These are phyloP conservation scores for Crocuta crocuta DNA, from an alignment of 2,113 vertebrate species.

Conservation along the genomic window DNA sequence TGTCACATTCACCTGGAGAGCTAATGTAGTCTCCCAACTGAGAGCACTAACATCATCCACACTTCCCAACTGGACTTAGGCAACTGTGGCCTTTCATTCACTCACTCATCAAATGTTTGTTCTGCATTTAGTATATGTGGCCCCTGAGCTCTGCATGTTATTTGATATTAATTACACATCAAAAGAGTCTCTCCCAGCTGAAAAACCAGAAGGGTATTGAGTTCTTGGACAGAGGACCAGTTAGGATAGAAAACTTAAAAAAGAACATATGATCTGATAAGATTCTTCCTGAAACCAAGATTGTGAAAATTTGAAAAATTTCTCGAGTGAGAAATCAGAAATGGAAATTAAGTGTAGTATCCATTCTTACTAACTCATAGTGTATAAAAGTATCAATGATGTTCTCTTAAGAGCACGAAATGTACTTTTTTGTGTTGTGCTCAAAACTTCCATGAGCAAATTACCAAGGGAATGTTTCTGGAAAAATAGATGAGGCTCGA, in stretches of 20 bases:
- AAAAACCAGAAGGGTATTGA: neutral
- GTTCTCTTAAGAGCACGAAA: conserved; percentile 28
- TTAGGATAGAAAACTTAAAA: neutral
- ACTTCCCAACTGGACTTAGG: neutral
- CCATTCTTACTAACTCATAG: neutral
- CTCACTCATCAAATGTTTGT: neutral
- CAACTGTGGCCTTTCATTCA: neutral
- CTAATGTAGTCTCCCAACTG: neutral
- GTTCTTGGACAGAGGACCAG: neutral
- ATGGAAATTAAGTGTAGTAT: neutral
- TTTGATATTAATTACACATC: neutral
- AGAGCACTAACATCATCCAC: neutral
- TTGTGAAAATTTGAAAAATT: conserved; percentile 32
- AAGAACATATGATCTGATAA: neutral
- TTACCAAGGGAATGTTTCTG: conserved; percentile 18
- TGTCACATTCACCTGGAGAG: neutral
- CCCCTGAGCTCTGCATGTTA: neutral
- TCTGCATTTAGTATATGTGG: neutral
- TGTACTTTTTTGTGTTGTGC: neutral
- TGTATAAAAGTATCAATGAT: neutral
- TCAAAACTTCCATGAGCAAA: neutral
- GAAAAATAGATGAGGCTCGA: neutral
- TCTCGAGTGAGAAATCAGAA: neutral
- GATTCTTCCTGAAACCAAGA: neutral
- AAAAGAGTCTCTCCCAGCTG: neutral